Evolutionary conservation across 1,140 invertebrate genomes (phyloP), one percentile per base, ranked within the genome.

Genomic region (Drosophila lacertosa): DNA sequence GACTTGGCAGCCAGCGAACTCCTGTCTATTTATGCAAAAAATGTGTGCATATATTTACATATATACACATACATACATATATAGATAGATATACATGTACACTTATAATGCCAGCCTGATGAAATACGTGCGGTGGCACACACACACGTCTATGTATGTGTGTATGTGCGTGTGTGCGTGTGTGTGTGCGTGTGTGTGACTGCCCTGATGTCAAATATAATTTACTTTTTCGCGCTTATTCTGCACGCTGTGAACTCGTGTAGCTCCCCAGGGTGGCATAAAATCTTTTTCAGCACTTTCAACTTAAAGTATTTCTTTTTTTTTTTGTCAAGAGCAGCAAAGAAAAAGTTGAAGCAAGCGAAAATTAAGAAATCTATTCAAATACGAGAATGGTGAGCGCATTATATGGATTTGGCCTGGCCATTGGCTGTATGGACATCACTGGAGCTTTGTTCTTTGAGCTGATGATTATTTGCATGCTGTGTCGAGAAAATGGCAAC

Each of bases 191-290:
- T n/a, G 45, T 11, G 22, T 26, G 71, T 47, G 47, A 45, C 77
- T 59, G 68, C 66, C 66, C 81, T 57, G 68, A 74, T 80, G 80
- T 77, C 73, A 86, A 80, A 84, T 84, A 84, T 86, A 81, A 84
- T 84, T 84, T 86, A 74, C 68, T 86, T 86, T 84, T 84, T 84
- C 67, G 78, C 78, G 79, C 74, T 84, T 67, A 74, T 81, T 86
- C 77, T 60, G 67, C 63, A 77, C 78, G 39, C 42, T 70, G 33
- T 44, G 59, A 72, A 55, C 37, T 63, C 47, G 50, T 22, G 37
- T 15, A 20, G 47, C 33, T 42, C 59, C 79, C 71, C 22, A 57
- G 78, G 55, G 64, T 59, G 80, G 75, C 37, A 64, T 54, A 64
- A 74, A 80, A 72, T 81, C 72, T 58, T 73, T 79, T 60, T 48